Conservation (phyloP, 2,888 invertebrate genomes). For the Mythimna lalbum region DNA sequence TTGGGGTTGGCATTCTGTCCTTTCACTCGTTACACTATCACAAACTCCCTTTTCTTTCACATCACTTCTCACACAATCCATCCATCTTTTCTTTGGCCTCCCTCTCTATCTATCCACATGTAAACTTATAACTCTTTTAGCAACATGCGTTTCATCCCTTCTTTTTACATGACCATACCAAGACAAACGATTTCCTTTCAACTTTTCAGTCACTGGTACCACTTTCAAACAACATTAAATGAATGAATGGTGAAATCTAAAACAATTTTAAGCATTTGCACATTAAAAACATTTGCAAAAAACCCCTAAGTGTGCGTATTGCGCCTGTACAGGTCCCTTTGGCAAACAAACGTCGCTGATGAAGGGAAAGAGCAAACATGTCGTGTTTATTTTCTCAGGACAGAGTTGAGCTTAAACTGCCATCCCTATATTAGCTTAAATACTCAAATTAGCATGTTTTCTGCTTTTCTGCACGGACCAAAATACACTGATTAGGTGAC, state of each 20-base stretch:
- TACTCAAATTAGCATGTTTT: background rate
- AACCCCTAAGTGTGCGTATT: background rate
- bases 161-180: too few relatives aligned
- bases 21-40: too few relatives aligned
- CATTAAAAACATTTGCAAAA: background rate
- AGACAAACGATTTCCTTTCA: too few relatives aligned
- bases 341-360: constrained; percentile 11
- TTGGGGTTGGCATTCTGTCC: too few relatives aligned
- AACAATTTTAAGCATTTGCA: background rate
- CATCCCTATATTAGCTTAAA: constrained; percentile 7
- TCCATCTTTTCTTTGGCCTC: too few relatives aligned
- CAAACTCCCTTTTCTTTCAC: too few relatives aligned
- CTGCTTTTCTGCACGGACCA: background rate
- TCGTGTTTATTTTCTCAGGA: constrained; percentile 18
- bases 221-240: too few relatives aligned
- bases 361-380: constrained; percentile 9
- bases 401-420: background rate
- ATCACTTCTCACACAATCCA: too few relatives aligned
- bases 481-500: constrained; percentile 15
- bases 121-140: too few relatives aligned
- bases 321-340: background rate
- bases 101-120: too few relatives aligned
- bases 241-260: background rate
- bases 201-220: too few relatives aligned
- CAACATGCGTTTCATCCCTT: too few relatives aligned